Conservation (phyloP, 2,797 vertebrate species). For the Poeciliopsis turneri region DNA sequence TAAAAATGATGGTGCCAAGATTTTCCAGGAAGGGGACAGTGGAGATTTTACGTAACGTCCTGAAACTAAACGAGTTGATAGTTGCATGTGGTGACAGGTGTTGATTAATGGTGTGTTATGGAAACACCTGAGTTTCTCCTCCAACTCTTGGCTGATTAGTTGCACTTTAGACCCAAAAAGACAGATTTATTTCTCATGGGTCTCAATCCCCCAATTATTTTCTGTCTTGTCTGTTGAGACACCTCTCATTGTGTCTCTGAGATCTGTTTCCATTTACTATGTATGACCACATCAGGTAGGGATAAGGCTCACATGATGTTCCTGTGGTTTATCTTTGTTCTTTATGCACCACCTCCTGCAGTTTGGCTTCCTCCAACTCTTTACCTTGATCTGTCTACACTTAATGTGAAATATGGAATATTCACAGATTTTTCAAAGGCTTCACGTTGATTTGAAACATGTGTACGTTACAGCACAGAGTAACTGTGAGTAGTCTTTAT, state of each 20-base stretch:
- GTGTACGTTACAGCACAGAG: background rate
- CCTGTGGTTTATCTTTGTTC: background rate
- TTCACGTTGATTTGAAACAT: background rate
- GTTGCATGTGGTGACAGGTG: conserved; percentile 31
- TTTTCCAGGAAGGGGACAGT: conserved; percentile 3
- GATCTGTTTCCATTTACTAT: conserved; percentile 14
- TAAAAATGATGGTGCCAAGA: background rate
- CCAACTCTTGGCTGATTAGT: conserved; percentile 25
- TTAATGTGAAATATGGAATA: background rate
- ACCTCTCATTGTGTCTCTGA: background rate
- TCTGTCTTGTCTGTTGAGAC: conserved; percentile 8
- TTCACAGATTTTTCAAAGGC: background rate
- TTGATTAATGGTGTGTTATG: conserved; percentile 43
- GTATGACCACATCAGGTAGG: background rate
- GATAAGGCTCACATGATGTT: conserved; percentile 14
- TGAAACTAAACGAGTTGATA: conserved; percentile 49
- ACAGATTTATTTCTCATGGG: conserved; percentile 28
- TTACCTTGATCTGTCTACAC: background rate
- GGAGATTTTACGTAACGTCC: conserved; percentile 34
- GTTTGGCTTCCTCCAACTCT: conserved; percentile 11
- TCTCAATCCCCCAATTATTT: background rate
- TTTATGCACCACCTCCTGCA: background rate
- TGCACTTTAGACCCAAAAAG: conserved; percentile 1
- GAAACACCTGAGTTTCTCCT: conserved; percentile 9
- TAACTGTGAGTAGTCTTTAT: background rate